Base-by-base conservation (phyloP, 1,140 invertebrate genomes). In the Dreissena rostriformis region DNA sequence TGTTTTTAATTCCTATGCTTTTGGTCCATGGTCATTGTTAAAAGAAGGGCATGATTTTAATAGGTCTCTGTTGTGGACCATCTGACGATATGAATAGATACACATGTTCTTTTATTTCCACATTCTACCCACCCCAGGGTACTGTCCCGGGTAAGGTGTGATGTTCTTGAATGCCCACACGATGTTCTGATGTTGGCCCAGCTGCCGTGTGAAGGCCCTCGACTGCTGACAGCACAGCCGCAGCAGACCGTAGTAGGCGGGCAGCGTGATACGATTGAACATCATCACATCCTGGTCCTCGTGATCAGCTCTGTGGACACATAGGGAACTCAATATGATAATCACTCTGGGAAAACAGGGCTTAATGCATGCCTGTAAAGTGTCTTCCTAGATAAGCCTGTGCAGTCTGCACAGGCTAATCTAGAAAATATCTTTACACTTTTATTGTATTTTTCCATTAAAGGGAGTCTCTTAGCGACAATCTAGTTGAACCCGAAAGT, bases 91-190 rank as follows among this genome's bases (percentile, higher is more conserved):
- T 5, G 39, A 39, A 39, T 39, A 39, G 2, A 39, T 8, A 39
- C 39, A 39, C n/a, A n/a, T n/a, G n/a, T 39, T 8, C 39, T 39
- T 5, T 8, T 39, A 39, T 39, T 39, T 39, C 39, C 2, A 61
- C 17, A 61, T 19, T 61, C 22, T 61, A 93, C 94, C 94, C 93
- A 96, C 96, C 26, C 95, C 95, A 57, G 96, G 96, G 94, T 99
- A 99, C 89, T 98, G 97, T 29, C 97, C 97, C 22, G 97, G 97
- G 94, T 98, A 97, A 19, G 97, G 97, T 24, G 97, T 97, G 75
- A 99, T 98, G 92, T 98, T 98, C 90, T 98, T 97, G 93, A 98
- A 98, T 68, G 98, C 98, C 98, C 98, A 99, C 91, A 97, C 97
- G 61, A 98, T 96, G 94, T 99, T 98, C 94, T 98, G 97, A 95